Conservation (phyloP, 2,888 invertebrate genomes). For the Agonopterix alstromeriana region DNA sequence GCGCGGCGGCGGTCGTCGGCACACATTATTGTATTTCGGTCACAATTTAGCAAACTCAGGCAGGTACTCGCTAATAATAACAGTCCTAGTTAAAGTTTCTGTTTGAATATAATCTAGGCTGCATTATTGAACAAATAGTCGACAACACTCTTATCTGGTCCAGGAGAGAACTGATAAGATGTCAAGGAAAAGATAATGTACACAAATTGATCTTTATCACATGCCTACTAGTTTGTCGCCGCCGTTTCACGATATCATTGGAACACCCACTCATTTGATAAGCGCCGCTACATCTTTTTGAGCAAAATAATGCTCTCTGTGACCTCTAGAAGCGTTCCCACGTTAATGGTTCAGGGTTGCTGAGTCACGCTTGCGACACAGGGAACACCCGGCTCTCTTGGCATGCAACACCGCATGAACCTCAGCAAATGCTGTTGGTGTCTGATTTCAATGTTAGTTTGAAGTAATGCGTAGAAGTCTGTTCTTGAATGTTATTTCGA, state of each 20-base stretch:
- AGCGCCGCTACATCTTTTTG: slow-evolving; percentile 10
- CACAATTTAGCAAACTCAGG: slow-evolving; percentile 23
- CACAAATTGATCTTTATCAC: slow-evolving; percentile 3
- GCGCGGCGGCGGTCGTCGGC: slow-evolving; percentile 29
- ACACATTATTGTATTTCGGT: slow-evolving; percentile 39
- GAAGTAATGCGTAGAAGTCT: slow-evolving; percentile 7
- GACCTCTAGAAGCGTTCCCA: slow-evolving; percentile 41
- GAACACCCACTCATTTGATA: slow-evolving; percentile 17
- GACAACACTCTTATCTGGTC: background rate
- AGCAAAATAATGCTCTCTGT: slow-evolving; percentile 25
- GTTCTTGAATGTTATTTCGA: background rate
- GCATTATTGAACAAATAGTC: background rate
- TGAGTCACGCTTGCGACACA: slow-evolving; percentile 53
- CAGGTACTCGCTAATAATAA: slow-evolving; percentile 12
- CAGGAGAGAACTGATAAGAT: background rate
- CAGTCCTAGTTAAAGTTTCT: slow-evolving; percentile 17
- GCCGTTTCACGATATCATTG: background rate
- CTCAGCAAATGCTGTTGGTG: slow-evolving; percentile 26
- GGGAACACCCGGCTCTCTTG: slow-evolving; percentile 63
- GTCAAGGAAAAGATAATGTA: slow-evolving; percentile 3
- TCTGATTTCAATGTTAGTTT: slow-evolving; percentile 19
- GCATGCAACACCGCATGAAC: slow-evolving; percentile 38
- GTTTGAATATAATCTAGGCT: slow-evolving; percentile 1
- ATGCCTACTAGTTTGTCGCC: background rate
- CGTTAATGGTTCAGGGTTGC: slow-evolving; percentile 56